Evolutionary conservation across 2,113 vertebrate species (phyloP).

Genomic region (Odocoileus hemionus): DNA sequence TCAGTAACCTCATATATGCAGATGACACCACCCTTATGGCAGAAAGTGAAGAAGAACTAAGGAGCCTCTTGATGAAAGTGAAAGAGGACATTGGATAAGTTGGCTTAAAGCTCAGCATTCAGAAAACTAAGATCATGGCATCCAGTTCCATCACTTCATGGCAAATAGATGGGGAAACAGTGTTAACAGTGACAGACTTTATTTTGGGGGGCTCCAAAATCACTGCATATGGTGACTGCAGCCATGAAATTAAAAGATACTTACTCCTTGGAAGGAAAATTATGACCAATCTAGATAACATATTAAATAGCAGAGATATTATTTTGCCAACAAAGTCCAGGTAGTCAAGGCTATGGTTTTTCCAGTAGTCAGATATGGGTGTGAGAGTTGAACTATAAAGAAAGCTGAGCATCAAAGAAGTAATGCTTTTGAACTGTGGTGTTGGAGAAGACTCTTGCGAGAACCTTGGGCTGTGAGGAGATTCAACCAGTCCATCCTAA

Average conservation of each 20-base stretch:
- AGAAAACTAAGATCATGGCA: not conserved
- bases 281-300: not conserved
- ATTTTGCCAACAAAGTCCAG: fast-evolving
- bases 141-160: not conserved
- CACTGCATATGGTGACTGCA: not conserved
- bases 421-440: not conserved
- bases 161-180: not conserved
- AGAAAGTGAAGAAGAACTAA: not conserved
- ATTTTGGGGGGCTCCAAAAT: not conserved
- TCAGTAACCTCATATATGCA: too few relatives aligned
- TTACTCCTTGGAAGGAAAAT: not conserved
- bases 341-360: not conserved
- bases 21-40: not conserved
- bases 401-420: fast-evolving
- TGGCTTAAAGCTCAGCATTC: not conserved
- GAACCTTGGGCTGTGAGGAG: not conserved
- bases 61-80: not conserved
- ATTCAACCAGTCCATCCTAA: not conserved
- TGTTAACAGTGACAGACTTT: not conserved
- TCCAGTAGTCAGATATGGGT: not conserved
- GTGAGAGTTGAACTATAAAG: not conserved
- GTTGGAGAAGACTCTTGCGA: not conserved
- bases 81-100: not conserved
- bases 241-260: not conserved
- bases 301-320: not conserved